These are phyloP conservation scores for Podocnemis expansa DNA, from an alignment of 2,113 vertebrate genomes.

Conservation along the genomic window DNA sequence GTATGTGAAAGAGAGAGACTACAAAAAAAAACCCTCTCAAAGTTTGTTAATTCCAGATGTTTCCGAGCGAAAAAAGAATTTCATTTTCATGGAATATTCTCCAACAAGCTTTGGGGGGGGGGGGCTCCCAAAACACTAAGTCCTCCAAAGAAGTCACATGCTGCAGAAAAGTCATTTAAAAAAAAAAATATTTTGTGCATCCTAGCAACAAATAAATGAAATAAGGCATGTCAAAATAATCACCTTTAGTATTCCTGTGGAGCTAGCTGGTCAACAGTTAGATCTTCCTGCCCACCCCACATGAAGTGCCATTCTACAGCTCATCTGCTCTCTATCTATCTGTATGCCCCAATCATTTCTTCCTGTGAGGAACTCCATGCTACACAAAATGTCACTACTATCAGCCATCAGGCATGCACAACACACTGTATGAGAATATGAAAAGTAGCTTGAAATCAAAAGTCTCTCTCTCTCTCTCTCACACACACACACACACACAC, in stretches of 20 bases:
- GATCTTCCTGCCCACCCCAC: background rate
- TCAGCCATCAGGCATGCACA: conserved; percentile 42
- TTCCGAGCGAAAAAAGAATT: conserved; percentile 56
- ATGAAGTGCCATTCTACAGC: background rate
- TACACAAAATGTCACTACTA: background rate
- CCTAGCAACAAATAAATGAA: background rate
- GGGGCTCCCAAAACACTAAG: background rate
- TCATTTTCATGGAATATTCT: conserved; percentile 60
- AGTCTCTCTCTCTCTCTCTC: background rate
- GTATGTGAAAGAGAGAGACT: conserved; percentile 36
- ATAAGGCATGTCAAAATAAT: background rate
- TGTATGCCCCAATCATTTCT: conserved; percentile 11
- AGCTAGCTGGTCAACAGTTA: background rate
- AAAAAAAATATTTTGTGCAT: background rate
- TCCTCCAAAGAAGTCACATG: background rate
- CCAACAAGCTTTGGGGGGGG: background rate
- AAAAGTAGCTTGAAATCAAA: conserved; percentile 29
- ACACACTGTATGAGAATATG: conserved; percentile 35
- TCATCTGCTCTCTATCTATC: background rate
- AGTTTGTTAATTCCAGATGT: conserved; percentile 51
- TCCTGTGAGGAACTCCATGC: conserved; percentile 54
- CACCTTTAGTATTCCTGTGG: background rate
- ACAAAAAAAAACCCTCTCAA: background rate
- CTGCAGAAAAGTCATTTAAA: background rate
- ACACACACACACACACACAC: background rate